Conservation (phyloP, 2,888 invertebrate genomes). For the Drosophila lacicola region DNA sequence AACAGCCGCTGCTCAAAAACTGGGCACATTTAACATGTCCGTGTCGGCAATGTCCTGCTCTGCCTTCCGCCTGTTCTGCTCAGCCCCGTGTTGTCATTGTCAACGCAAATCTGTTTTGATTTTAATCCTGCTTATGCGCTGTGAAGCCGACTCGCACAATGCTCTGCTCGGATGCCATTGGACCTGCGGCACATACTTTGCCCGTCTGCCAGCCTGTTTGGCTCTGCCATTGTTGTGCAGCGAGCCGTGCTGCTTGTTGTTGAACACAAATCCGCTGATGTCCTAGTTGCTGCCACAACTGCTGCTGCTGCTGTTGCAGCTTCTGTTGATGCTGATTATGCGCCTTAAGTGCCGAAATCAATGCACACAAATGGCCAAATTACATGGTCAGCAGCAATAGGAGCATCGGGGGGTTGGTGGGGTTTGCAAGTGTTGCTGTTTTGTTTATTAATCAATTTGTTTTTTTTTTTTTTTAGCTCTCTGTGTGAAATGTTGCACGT, state of each 20-base stretch:
- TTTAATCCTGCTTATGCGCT: conserved; percentile 81
- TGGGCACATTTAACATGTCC: conserved; percentile 60
- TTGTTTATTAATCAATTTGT: conserved; percentile 76
- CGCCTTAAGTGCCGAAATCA: conserved; percentile 83
- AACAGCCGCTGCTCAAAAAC: conserved; percentile 46
- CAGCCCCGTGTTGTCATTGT: conserved; percentile 66
- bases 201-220: neutral
- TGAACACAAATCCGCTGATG: conserved; percentile 61
- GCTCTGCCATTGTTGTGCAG: conserved; percentile 66
- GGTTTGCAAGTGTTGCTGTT: conserved; percentile 58
- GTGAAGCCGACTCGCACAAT: conserved; percentile 32
- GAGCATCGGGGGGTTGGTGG: neutral
- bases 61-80: conserved; percentile 4
- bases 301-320: conserved; percentile 23
- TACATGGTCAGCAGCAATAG: conserved; percentile 55
- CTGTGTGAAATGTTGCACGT: conserved; percentile 51
- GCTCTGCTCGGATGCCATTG: conserved; percentile 59
- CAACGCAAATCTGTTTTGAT: conserved; percentile 81
- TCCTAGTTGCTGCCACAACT: conserved; percentile 10
- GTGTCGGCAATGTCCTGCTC: conserved; percentile 20
- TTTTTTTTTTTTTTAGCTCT: neutral
- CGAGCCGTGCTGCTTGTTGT: conserved; percentile 67
- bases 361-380: conserved; percentile 83
- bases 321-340: conserved; percentile 68
- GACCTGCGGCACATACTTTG: conserved; percentile 32